These are phyloP conservation scores for Maniola hyperantus DNA, from an alignment of 2,888 invertebrate genomes.

Conservation along the genomic window DNA sequence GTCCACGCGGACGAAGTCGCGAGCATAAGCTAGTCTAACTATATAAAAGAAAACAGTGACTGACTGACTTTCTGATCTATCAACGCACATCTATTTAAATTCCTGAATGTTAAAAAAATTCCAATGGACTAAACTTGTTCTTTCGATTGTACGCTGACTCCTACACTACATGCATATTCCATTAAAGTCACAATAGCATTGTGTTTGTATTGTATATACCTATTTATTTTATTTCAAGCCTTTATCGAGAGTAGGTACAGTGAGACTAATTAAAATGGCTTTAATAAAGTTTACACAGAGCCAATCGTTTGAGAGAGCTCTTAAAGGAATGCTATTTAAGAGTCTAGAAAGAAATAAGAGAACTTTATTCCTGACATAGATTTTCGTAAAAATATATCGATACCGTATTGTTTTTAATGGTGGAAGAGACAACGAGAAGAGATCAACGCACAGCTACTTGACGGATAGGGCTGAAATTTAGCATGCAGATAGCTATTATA, in stretches of 20 bases:
- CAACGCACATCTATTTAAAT: no score
- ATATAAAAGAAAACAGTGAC: no score
- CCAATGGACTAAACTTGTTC: no score
- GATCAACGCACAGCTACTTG: no score
- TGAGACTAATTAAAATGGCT: conserved; percentile 5
- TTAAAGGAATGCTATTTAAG: conserved; percentile 3
- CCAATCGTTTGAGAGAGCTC: neutral
- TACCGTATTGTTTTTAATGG: conserved; percentile 6
- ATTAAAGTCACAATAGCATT: neutral
- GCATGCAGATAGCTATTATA: no score
- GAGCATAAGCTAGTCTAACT: no score
- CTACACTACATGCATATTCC: neutral
- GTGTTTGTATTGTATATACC: neutral
- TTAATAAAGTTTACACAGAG: neutral
- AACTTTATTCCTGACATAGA: neutral
- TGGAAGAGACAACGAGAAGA: no score
- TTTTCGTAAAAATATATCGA: conserved; percentile 10
- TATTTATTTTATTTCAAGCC: neutral
- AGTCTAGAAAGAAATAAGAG: neutral
- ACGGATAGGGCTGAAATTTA: no score
- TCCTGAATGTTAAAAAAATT: no score
- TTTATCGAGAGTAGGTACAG: neutral
- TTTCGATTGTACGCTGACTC: neutral
- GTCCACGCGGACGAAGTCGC: no score
- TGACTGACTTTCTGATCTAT: no score